phyloP scores from a whole-genome alignment of 2,888 invertebrate species.

The Acleris laterana region DNA sequence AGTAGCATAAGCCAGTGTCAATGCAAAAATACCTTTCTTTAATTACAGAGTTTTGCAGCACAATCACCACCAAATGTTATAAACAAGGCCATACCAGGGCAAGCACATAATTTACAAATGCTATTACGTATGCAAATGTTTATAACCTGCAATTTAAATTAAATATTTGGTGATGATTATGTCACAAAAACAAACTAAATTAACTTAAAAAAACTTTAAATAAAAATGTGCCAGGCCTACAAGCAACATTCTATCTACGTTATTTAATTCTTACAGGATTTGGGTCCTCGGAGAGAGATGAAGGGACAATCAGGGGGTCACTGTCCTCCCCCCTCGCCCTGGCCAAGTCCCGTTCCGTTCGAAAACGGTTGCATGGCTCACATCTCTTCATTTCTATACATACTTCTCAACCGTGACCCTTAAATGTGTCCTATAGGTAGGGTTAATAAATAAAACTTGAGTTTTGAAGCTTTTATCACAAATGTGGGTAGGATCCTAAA shows the following conservation, averaged over 20 bases:
- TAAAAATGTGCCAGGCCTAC: constrained; percentile 30
- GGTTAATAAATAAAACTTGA: constrained; percentile 26
- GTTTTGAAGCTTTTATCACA: not conserved
- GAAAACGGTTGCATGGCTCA: constrained; percentile 70
- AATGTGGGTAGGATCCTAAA: not conserved
- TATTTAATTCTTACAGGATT: constrained; percentile 69
- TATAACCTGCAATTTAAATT: not conserved
- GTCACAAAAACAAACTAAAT: not conserved
- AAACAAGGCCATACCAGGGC: not conserved
- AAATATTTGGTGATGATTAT: not conserved
- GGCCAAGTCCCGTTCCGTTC: constrained; percentile 63
- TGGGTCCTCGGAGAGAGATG: constrained; percentile 68
- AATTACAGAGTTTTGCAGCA: not conserved
- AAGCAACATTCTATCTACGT: constrained; percentile 36
- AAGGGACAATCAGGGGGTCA: constrained; percentile 70
- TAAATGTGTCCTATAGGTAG: constrained; percentile 63
- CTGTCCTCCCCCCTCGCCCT: constrained; percentile 54
- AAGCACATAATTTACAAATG: not conserved
- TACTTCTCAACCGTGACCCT: constrained; percentile 77
- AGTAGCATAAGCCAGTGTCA: constrained; percentile 24
- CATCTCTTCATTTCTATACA: constrained; percentile 80
- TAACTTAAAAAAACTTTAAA: constrained; percentile 2
- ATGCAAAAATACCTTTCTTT: not conserved
- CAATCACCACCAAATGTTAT: not conserved
- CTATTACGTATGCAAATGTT: not conserved